Conservation (phyloP, 2,888 invertebrate genomes). For the Neelides folsomi region DNA sequence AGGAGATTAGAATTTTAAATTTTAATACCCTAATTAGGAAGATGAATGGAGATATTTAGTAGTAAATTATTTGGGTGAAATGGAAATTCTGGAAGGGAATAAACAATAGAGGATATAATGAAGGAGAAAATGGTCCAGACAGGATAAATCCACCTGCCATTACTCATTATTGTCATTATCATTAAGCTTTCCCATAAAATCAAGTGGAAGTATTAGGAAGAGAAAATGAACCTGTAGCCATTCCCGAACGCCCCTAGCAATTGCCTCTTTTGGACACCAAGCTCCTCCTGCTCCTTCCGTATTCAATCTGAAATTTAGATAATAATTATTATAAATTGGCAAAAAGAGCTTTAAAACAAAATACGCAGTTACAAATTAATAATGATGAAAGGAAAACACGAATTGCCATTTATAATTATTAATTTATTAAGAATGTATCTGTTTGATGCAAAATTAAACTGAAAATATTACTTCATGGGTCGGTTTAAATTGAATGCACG, state of each 20-base stretch:
- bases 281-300: conserved; percentile 58
- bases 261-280: conserved; percentile 60
- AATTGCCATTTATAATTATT: no score
- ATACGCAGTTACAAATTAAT: no score
- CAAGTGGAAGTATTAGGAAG: background rate
- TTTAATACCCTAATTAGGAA: background rate
- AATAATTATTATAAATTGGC: background rate
- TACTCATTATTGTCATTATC: no score
- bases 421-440: no score
- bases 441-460: no score
- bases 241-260: conserved; percentile 51
- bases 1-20: background rate
- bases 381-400: no score
- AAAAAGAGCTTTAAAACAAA: conserved; percentile 2
- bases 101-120: no score
- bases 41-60: no score
- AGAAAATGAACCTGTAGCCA: conserved; percentile 42
- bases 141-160: no score
- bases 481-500: no score
- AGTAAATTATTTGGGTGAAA: background rate
- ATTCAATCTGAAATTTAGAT: conserved; percentile 45
- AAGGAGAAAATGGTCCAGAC: no score
- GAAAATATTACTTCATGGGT: no score
- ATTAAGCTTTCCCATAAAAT: background rate
- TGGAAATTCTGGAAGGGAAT: background rate